A percentile compares a stretch with the other conserved stretches of the same genome.
These are phyloP conservation scores for Pipistrellus pipistrellus DNA, from an alignment of 2,797 vertebrate species.

Conservation along the genomic window DNA sequence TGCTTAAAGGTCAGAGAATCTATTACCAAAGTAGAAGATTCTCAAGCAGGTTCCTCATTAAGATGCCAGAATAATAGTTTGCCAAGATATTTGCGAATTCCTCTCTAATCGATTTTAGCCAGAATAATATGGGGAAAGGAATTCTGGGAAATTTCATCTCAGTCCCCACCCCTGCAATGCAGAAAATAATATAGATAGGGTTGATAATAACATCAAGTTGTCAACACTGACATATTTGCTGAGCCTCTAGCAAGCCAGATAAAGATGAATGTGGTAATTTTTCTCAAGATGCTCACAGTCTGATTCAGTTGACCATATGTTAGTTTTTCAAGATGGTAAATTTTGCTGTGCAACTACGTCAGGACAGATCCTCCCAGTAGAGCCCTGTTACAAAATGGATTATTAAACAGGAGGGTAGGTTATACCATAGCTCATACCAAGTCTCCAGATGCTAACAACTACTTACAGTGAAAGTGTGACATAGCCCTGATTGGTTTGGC, in stretches of 20 bases:
- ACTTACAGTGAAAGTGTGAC: neutral
- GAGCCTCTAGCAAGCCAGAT: neutral
- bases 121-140: neutral
- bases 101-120: neutral
- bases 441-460: neutral
- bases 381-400: neutral
- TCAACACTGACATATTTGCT: neutral
- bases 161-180: neutral
- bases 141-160: neutral
- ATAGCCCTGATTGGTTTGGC: too few relatives aligned
- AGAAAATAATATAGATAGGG: neutral
- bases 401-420: neutral
- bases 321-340: constrained; percentile 23
- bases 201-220: neutral
- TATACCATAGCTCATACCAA: neutral
- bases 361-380: neutral
- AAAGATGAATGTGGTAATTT: neutral
- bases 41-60: neutral
- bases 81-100: neutral
- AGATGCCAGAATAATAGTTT: neutral
- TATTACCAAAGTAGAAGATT: neutral
- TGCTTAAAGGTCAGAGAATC: neutral
- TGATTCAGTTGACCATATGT: neutral
- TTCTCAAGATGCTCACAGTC: neutral
- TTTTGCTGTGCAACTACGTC: neutral